These are phyloP conservation scores for Scomber scombrus DNA, from an alignment of 2,113 vertebrate species.

Conservation along the genomic window DNA sequence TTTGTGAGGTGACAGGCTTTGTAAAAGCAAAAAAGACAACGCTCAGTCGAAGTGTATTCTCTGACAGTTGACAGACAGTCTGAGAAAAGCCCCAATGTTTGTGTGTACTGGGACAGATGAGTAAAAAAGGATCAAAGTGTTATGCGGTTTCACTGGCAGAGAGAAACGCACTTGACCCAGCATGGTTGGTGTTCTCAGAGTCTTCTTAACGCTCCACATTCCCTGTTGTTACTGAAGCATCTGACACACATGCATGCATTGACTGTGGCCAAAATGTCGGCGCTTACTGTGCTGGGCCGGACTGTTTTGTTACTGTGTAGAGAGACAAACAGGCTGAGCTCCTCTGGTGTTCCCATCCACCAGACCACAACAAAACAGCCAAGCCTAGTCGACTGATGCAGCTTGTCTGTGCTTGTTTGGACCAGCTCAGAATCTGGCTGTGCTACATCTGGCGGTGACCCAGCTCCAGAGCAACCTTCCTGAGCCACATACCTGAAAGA, in stretches of 20 bases:
- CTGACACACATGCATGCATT: slow-evolving; percentile 55
- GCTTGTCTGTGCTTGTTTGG: slow-evolving; percentile 56
- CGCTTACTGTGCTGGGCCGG: slow-evolving; percentile 36
- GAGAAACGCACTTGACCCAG: slow-evolving; percentile 59
- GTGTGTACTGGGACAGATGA: slow-evolving; percentile 61
- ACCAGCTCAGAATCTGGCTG: slow-evolving; percentile 54
- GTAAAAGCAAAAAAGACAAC: slow-evolving; percentile 36
- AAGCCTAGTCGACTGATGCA: slow-evolving; percentile 46
- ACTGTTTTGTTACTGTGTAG: slow-evolving; percentile 62
- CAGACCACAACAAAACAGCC: slow-evolving; percentile 55
- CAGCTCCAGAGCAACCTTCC: slow-evolving; percentile 50
- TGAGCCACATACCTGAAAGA: slow-evolving; percentile 68
- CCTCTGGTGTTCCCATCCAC: slow-evolving; percentile 52
- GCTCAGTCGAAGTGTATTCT: slow-evolving; percentile 36
- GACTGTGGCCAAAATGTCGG: slow-evolving; percentile 52
- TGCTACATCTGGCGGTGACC: slow-evolving; percentile 41
- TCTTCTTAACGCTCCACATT: slow-evolving; percentile 48
- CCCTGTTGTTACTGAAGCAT: slow-evolving; percentile 53
- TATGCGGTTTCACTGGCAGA: slow-evolving; percentile 64
- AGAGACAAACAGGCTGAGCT: slow-evolving; percentile 68
- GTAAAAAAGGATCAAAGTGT: slow-evolving; percentile 75
- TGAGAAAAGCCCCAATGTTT: slow-evolving; percentile 55
- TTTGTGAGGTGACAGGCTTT: slow-evolving; percentile 50
- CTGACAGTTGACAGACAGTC: slow-evolving; percentile 71
- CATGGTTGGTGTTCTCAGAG: slow-evolving; percentile 58